Percentiles rank a stretch among this genome's conserved stretches.
Conservation (phyloP, 2,113 vertebrate genomes). For the Eira barbara region DNA sequence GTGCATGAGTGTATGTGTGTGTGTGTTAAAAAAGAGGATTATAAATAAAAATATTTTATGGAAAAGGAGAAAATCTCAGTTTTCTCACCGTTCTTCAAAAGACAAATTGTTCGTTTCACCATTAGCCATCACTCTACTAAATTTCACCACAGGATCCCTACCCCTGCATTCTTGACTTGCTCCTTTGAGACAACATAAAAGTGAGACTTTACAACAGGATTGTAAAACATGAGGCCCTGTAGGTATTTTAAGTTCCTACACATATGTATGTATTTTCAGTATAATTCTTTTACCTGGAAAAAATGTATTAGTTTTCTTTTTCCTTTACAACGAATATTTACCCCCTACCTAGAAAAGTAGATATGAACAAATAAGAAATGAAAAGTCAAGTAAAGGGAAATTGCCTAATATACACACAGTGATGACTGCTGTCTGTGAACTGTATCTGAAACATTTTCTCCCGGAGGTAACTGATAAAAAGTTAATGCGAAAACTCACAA, state of each 20-base stretch:
- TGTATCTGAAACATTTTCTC: not conserved
- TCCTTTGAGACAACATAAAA: conserved; percentile 38
- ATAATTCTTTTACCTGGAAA: not conserved
- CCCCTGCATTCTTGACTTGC: not conserved
- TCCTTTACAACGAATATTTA: not conserved
- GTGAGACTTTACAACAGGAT: not conserved
- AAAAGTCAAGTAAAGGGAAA: not conserved
- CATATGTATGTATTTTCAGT: not conserved
- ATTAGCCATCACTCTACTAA: not conserved
- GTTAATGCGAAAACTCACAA: not conserved
- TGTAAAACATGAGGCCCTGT: not conserved
- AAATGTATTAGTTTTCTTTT: not conserved
- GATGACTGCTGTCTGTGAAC: not conserved
- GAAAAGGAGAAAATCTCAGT: not conserved
- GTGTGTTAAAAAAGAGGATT: not conserved
- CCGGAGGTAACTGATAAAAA: not conserved
- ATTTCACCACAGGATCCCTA: not conserved
- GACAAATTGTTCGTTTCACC: not conserved
- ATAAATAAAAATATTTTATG: not conserved
- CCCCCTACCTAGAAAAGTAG: not conserved
- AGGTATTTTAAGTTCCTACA: not conserved
- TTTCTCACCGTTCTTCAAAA: not conserved
- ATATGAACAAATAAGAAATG: not conserved
- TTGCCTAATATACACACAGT: not conserved
- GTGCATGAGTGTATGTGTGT: not conserved